phyloP scores from a whole-genome alignment of 2,888 invertebrate genomes.

The Thymelicus lineola region DNA sequence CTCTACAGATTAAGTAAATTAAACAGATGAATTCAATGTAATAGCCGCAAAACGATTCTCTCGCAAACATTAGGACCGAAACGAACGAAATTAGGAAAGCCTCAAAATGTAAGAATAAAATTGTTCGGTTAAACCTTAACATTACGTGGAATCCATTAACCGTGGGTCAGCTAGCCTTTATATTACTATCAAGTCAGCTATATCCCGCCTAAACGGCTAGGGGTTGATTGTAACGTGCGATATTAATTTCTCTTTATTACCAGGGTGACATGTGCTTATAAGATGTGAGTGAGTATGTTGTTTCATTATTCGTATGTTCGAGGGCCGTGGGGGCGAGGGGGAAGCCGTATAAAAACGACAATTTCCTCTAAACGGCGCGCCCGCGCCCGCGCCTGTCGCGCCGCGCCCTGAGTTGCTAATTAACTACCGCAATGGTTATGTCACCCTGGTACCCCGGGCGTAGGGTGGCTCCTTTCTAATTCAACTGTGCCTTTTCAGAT shows the following conservation, averaged over 20 bases:
- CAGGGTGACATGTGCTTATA: conserved; percentile 76
- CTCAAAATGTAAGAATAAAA: conserved; percentile 28
- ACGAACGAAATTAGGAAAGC: conserved; percentile 22
- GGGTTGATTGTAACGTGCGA: conserved; percentile 51
- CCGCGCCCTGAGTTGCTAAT: conserved; percentile 81
- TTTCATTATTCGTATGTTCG: conserved; percentile 77
- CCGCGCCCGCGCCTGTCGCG: conserved; percentile 81
- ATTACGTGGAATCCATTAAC: conserved; percentile 18
- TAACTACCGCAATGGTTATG: conserved; percentile 83
- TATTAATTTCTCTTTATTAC: conserved; percentile 80
- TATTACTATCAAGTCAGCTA: conserved; percentile 34
- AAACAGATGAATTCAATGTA: not conserved
- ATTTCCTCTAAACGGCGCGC: conserved; percentile 83
- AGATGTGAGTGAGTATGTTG: conserved; percentile 78
- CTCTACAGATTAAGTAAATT: not conserved
- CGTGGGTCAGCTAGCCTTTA: conserved; percentile 33
- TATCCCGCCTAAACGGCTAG: conserved; percentile 30
- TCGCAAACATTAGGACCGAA: conserved; percentile 17
- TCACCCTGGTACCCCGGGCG: conserved; percentile 80
- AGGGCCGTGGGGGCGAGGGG: conserved; percentile 61
- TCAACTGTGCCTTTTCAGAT: conserved; percentile 29
- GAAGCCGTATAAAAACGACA: conserved; percentile 84
- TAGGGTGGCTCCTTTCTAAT: conserved; percentile 68
- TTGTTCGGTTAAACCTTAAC: conserved; percentile 21
- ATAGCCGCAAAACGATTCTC: conserved; percentile 2